A percentile compares a stretch with the other conserved stretches of the same genome.
phyloP scores from a whole-genome alignment of 2,888 invertebrate species.

The Microplitis deprimator region DNA sequence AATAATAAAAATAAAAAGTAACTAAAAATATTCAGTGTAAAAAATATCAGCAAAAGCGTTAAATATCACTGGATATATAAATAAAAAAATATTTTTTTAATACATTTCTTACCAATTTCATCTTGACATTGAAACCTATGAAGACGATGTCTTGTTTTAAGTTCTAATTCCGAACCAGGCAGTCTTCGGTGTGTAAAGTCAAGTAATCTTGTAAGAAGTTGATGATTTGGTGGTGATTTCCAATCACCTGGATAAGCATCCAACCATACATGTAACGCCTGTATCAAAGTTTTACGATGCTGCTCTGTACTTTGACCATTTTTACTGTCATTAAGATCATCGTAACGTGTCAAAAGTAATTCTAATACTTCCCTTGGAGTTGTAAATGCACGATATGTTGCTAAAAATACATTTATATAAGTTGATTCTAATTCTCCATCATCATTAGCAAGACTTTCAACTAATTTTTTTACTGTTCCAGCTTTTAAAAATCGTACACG shows the following conservation, averaged over 20 bases:
- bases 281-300: constrained; percentile 87
- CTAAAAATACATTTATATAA: constrained; percentile 97
- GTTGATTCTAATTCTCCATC: constrained; percentile 97
- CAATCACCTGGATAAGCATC: constrained; percentile 97
- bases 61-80: too few species aligned
- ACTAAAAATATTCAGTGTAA: too few species aligned
- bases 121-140: constrained; percentile 80
- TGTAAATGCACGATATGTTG: constrained; percentile 94
- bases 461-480: constrained; percentile 92
- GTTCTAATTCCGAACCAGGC: constrained; percentile 88
- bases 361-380: constrained; percentile 88
- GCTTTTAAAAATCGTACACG: constrained; percentile 96
- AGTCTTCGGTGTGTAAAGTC: constrained; percentile 88
- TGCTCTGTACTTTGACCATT: constrained; percentile 77
- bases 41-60: too few species aligned
- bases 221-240: constrained; percentile 84
- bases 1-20: too few species aligned
- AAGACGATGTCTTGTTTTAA: constrained; percentile 82
- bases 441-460: constrained; percentile 94
- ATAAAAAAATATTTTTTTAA: too few species aligned
- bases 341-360: constrained; percentile 84
- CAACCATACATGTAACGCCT: constrained; percentile 96
- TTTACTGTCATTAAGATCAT: constrained; percentile 78
- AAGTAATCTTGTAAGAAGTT: constrained; percentile 85
- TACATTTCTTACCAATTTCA: constrained; percentile 59